Evolutionary conservation across 2,888 invertebrate species (phyloP), one percentile per base, ranked within the genome.

Genomic region (Xiphydria camelus): DNA sequence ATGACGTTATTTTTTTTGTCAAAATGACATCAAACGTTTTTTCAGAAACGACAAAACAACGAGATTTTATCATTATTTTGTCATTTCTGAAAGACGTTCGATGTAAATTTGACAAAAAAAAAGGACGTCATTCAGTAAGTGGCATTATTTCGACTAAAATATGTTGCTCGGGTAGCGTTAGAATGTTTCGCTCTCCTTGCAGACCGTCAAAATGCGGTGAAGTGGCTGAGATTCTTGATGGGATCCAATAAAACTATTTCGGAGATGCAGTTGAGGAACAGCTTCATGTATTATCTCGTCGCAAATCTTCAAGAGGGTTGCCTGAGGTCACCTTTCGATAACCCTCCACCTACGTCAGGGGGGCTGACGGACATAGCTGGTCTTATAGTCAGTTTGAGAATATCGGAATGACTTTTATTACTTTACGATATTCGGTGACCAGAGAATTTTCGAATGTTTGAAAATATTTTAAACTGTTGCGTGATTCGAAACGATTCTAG

Each of bases 181-280:
- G 49, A 31, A 19, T 4, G 9, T 36, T n/a, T 36, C 10, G 10
- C 14, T 31, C 34, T 15, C 29, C 40, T 61, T 64, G 47, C 61
- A 78, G 80, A 81, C 55, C 76, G 78, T 49, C 75, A 77, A 45
- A 70, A 71, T 50, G 78, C 76, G 1, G 64, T 79, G 5, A 66
- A 76, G 39, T 82, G 82, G 82, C 73, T 80, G 63, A 75, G 77
- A 50, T 81, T 80, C 64, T 55, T 82, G 41, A 71, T 78, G 41
- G 66, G 69, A 2, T 76, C 77, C 51, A 77, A 77, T 44, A 65
- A 74, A 45, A 70, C 76, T 0, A 55, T 79, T 2, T 71, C 77
- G 10, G 81, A 81, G 62, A 79, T 81, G 76, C 76, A 73, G 52
- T 61, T 81, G 4, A 68, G 81, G 40, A 82, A 82, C 58, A 79